A percentile compares a stretch with the other conserved stretches of the same genome.
These are phyloP conservation scores for Bryconaethiops microstoma DNA, from an alignment of 2,797 vertebrate species.

Conservation along the genomic window DNA sequence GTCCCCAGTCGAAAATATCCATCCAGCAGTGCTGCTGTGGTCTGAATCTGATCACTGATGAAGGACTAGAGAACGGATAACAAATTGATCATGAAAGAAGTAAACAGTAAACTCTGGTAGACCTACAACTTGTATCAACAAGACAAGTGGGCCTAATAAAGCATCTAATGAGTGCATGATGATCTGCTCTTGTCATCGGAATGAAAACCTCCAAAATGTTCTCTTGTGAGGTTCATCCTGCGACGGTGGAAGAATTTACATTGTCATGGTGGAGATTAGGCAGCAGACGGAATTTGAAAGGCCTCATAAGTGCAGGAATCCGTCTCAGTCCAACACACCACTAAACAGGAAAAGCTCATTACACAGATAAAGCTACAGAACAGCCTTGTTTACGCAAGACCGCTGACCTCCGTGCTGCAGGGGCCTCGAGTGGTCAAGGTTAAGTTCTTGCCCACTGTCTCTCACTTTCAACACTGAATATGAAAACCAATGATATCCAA, in stretches of 20 bases:
- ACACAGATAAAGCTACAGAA: constrained; percentile 63
- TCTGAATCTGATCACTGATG: too few species aligned
- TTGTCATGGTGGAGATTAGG: constrained; percentile 44
- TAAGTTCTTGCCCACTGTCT: neutral
- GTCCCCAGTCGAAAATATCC: too few species aligned
- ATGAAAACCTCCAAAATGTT: too few species aligned
- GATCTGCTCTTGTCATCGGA: too few species aligned
- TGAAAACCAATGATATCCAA: neutral
- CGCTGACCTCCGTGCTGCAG: neutral
- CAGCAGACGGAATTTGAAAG: constrained; percentile 49
- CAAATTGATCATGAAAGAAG: neutral
- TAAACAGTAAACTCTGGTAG: neutral
- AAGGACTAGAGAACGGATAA: too few species aligned
- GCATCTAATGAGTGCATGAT: too few species aligned
- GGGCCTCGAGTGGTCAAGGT: neutral
- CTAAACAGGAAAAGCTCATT: constrained; percentile 77
- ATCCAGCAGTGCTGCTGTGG: too few species aligned
- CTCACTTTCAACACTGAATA: constrained; percentile 15
- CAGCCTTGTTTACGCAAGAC: constrained; percentile 59
- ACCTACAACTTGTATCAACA: too few species aligned
- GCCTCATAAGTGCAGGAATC: constrained; percentile 53
- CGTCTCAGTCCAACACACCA: constrained; percentile 62
- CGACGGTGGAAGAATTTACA: constrained; percentile 49
- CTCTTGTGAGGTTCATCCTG: neutral
- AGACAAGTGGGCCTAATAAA: neutral